Base-by-base conservation (phyloP, 2,888 invertebrate genomes). In the Heliothis peltigera region DNA sequence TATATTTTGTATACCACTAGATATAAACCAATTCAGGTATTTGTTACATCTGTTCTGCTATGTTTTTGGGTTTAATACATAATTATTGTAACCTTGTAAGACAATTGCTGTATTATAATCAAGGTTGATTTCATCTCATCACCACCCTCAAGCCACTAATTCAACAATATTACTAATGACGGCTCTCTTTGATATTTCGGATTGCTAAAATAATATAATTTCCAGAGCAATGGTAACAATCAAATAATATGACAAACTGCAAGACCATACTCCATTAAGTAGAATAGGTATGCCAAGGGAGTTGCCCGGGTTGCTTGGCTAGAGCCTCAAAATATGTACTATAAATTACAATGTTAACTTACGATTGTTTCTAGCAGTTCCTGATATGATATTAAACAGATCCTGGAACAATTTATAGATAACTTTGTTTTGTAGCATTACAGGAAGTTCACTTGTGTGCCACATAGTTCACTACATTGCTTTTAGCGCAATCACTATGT, bases 371-470 rank as follows among this genome's bases (percentile, higher is more conserved):
- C 69, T 62, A 70, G 64, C 66, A 64, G 67, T 79, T 78, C 85
- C 85, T 84, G 84, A 74, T 86, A 83, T 82, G 85, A 83, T 84
- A 81, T 82, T 77, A 81, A 86, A 87, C 82, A 86, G 86, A 83
- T 81, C 89, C 91, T 91, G 91, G 70, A 91, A 91, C 91, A 91
- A 91, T 84, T 86, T 83, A 87, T 79, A 83, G 64, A 64, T 60
- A 71, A 66, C 64, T 69, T 63, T 46, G 68, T 64, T 64, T 66
- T 70, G 56, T 17, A 47, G 35, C 56, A 43, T 46, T 47, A 39
- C 25, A 67, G 12, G 25, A 54, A 43, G 35, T 46, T 54, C 12
- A 53, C 22, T 55, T 32, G 32, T 42, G 52, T 52, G 39, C 42
- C 54, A 46, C 48, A 43, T 19, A 28, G 28, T 46, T 46, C 46